phyloP scores from a whole-genome alignment of 2,888 invertebrate genomes.

The Hirtodrosophila confusa region DNA sequence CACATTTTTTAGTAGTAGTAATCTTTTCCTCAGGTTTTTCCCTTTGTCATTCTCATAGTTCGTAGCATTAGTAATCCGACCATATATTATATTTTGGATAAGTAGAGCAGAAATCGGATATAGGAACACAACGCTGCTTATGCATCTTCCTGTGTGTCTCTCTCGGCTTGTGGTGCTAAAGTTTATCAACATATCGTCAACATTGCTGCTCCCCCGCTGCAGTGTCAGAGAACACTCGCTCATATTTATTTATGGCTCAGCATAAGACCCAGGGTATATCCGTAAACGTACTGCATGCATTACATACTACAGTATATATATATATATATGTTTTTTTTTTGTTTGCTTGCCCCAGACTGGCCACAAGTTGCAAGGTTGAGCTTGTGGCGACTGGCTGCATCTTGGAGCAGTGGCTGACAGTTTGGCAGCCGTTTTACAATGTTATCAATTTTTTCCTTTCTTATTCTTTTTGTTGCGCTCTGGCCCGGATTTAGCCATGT shows the following conservation, averaged over 20 bases:
- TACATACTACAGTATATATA: constrained; percentile 1
- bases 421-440: constrained; percentile 69
- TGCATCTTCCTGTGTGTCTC: constrained; percentile 24
- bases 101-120: background rate
- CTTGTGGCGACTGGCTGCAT: constrained; percentile 27
- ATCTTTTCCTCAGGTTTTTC: too few species aligned
- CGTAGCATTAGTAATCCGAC: too few species aligned
- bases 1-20: too few species aligned
- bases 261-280: constrained; percentile 36
- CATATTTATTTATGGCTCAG: constrained; percentile 76
- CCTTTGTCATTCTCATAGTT: too few species aligned
- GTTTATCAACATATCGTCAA: constrained; percentile 77
- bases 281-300: too few species aligned
- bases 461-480: constrained; percentile 31
- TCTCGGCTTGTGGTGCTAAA: constrained; percentile 58
- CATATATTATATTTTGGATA: background rate
- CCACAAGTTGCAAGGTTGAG: constrained; percentile 51
- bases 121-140: constrained; percentile 4
- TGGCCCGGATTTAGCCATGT: constrained; percentile 70
- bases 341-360: constrained; percentile 52
- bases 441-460: constrained; percentile 50
- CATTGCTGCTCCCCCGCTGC: constrained; percentile 40
- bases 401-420: constrained; percentile 61
- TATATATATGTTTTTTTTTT: constrained; percentile 29
- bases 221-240: constrained; percentile 56